A percentile compares a stretch with the other conserved stretches of the same genome.
Conservation (phyloP, 2,797 vertebrate genomes). For the Sebastes hubbsi region DNA sequence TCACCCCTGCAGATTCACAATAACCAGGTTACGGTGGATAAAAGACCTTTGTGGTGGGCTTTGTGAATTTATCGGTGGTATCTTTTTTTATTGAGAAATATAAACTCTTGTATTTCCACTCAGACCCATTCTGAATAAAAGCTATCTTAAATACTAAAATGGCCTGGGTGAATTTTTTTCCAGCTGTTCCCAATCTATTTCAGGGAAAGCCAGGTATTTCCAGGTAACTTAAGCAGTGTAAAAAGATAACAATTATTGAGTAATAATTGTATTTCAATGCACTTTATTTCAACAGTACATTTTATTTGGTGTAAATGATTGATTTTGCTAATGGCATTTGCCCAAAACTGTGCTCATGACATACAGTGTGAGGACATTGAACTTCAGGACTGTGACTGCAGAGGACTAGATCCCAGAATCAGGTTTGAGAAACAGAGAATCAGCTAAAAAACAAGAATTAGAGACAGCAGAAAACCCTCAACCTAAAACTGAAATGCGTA, state of each 20-base stretch:
- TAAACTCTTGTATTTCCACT: conserved; percentile 52
- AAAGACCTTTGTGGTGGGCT: conserved; percentile 45
- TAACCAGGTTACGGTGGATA: conserved; percentile 20
- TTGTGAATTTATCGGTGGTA: conserved; percentile 47
- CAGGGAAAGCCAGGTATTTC: not conserved
- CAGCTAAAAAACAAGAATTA: not conserved
- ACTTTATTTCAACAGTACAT: not conserved
- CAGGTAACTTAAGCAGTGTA: not conserved
- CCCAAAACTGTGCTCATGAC: not conserved
- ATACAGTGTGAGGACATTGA: not conserved
- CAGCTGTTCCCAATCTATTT: not conserved
- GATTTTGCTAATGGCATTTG: not conserved
- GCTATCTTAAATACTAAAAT: conserved; percentile 27
- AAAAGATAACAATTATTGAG: not conserved
- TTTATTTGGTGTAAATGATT: not conserved
- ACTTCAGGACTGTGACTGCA: not conserved
- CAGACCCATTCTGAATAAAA: conserved; percentile 70
- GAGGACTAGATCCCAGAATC: not conserved
- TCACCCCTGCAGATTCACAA: conserved; percentile 1
- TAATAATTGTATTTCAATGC: not conserved
- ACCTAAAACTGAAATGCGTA: not conserved
- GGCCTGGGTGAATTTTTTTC: conserved; percentile 6
- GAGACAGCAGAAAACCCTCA: not conserved
- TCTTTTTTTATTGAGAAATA: conserved; percentile 55
- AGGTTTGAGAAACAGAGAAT: not conserved